Evolutionary conservation across 2,888 invertebrate genomes (phyloP), one percentile per base, ranked within the genome.

Genomic region (Emmelina monodactyla): DNA sequence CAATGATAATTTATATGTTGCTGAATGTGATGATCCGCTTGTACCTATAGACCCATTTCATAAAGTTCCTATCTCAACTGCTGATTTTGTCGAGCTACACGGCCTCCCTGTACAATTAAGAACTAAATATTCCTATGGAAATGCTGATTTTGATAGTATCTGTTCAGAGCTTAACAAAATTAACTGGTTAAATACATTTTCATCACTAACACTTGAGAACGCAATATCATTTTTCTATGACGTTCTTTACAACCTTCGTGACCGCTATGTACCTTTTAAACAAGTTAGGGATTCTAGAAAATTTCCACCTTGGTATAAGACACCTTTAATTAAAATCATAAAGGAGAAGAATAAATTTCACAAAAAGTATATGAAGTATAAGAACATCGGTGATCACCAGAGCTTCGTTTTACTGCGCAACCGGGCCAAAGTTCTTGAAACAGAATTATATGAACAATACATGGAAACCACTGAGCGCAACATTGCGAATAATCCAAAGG

Each of bases 311-410:
- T 35, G 35, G 35, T 35, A 30, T 30, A 35, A 12, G 3, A 9
- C 15, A 5, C 15, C 31, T 6, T 15, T 35, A 30, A 12, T 35
- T 2, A 35, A 35, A 22, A 22, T 35, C 6, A 14, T 31, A 3
- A 29, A 15, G 6, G 35, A 22, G 12, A 35, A 35, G 22, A 7
- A 30, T 22, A 35, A 35, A 14, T n/a, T 15, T 3, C 35, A 35
- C 15, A 31, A 30, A 35, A 35, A 19, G 13, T 35, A 19, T 16
- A 35, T 31, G 13, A 29, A 15, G 6, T 34, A 34, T 13, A 19
- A 19, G 1, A 34, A 34, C 14, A n/a, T 19, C 3, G 14, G 16
- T 14, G 34, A 34, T 12, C 14, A 16, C 16, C 30, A 35, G 6
- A 4, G 10, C n/a, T 35, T 35, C 11, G n/a, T 13, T 14, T 19